phyloP scores from a whole-genome alignment of 1,140 invertebrate species.

The Macrobrachium rosenbergii region DNA sequence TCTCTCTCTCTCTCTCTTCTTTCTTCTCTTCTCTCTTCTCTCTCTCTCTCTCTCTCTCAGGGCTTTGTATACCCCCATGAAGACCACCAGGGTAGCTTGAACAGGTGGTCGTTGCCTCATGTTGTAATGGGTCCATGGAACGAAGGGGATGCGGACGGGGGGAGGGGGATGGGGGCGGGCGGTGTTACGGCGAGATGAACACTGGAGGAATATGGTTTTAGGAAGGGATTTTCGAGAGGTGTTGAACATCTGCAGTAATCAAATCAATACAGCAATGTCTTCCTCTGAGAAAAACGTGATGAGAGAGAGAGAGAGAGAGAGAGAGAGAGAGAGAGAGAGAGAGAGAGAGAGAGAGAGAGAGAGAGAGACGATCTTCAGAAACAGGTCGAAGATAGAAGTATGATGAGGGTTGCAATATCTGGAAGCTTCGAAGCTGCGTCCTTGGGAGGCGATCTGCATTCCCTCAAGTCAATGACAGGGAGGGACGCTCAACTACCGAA shows the following conservation, averaged over 20 bases:
- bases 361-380: too few relatives aligned
- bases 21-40: neutral
- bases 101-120: conserved; percentile 26
- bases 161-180: neutral
- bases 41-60: conserved; percentile 16
- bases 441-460: too few relatives aligned
- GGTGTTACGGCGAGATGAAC: neutral
- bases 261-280: neutral
- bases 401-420: too few relatives aligned
- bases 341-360: conserved; percentile 21
- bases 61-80: neutral
- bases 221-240: neutral
- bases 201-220: neutral
- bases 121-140: too few relatives aligned
- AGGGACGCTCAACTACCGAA: too few relatives aligned
- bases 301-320: conserved; percentile 15
- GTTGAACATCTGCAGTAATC: too few relatives aligned
- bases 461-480: too few relatives aligned
- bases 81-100: neutral
- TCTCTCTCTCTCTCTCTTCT: neutral
- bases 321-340: neutral
- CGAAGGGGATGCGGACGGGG: too few relatives aligned
- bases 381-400: too few relatives aligned
- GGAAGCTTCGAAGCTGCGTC: too few relatives aligned
- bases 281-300: neutral